These are phyloP conservation scores for Catalaphyllia jardinei DNA, from an alignment of 64 coral and sea anemone species.

Conservation along the genomic window DNA sequence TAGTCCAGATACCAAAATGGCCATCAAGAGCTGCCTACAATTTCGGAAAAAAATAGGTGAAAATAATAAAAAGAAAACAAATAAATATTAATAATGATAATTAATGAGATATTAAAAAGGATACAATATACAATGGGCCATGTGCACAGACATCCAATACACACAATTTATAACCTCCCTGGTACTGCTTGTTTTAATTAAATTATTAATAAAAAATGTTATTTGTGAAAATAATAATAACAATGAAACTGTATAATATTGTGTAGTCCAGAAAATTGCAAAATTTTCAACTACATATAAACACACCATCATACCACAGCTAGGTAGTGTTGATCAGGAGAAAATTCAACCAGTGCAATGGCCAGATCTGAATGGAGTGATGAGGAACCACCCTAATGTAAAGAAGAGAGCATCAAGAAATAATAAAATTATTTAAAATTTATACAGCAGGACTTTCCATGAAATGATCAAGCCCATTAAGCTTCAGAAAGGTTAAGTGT, in stretches of 20 bases:
- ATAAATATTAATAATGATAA: background rate
- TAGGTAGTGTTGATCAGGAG: slow-evolving; percentile 29
- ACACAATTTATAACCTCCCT: too few relatives aligned
- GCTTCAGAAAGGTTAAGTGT: too few relatives aligned
- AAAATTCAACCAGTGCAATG: slow-evolving; percentile 67
- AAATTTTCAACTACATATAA: too few relatives aligned
- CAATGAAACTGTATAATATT: too few relatives aligned
- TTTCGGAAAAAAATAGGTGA: background rate
- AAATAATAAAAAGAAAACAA: background rate
- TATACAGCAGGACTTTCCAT: background rate
- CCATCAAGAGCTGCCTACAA: slow-evolving; percentile 64
- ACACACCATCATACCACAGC: slow-evolving; percentile 59
- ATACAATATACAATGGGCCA: background rate
- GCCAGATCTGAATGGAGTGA: slow-evolving; percentile 55
- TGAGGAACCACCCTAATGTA: background rate
- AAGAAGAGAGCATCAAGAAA: background rate
- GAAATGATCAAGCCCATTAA: too few relatives aligned
- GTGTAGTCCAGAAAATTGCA: too few relatives aligned
- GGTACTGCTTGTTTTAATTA: too few relatives aligned
- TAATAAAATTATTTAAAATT: too few relatives aligned
- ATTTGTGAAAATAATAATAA: too few relatives aligned
- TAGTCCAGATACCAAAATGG: slow-evolving; percentile 72
- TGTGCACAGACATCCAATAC: too few relatives aligned
- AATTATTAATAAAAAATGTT: too few relatives aligned
- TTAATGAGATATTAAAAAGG: background rate